Base-by-base conservation (phyloP, 2,888 invertebrate species). In the Himalopsyche anomala region DNA sequence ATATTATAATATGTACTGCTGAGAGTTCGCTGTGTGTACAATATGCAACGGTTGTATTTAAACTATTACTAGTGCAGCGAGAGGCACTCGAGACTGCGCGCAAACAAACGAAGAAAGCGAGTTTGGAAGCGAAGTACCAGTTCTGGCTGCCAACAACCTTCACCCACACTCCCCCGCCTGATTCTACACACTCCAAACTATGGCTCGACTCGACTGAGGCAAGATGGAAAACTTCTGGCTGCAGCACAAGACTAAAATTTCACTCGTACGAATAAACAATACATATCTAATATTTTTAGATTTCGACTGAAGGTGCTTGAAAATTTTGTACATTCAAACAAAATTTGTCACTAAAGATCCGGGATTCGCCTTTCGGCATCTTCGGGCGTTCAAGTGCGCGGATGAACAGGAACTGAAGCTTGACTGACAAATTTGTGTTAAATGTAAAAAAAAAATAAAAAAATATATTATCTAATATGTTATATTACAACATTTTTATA, bases 101-200 rank as follows among this genome's bases (percentile, higher is more conserved):
- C 81, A 81, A 81, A 81, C 81, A 81, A 54, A 55, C 81, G 54
- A 54, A 81, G 81, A 54, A 81, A 81, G 54, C 81, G 54, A 45
- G 54, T 51, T 55, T 45, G 36, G 54, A 54, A 19, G n/a, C 6
- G 81, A 81, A 74, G 74, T 74, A 74, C 74, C 36, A 74, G 74
- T 36, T 74, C 74, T 74, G 28, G 74, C 12, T 12, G 74, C 36
- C 74, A 36, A 38, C 74, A 74, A 38, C 36, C 74, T 74, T 28
- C 69, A 17, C 56, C 19, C 11, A n/a, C 19, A 19, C 69, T 28
- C 36, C 74, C 9, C 45, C 45, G 45, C 45, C 45, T 2, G 45
- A 45, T 9, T 45, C 45, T 28, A 28, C 45, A 45, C 45, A 45
- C 74, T 36, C 12, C 74, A 74, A 15, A 74, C 74, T 36, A 4